Percentiles rank a stretch among this genome's conserved stretches.
phyloP scores from a whole-genome alignment of 2,888 invertebrate genomes.

The Drosophila villosipedis region DNA sequence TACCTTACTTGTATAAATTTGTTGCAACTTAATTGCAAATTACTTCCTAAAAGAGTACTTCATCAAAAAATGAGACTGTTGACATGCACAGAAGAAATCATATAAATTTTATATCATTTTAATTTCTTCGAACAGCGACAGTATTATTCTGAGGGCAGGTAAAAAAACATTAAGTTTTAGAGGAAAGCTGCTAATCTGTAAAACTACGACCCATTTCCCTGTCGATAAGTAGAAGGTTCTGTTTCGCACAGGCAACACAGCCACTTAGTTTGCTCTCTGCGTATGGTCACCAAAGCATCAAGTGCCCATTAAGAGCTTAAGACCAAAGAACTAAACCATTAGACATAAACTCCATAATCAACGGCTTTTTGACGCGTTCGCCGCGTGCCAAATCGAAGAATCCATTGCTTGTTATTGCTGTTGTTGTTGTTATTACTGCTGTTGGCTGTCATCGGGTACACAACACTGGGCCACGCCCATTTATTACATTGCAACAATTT shows the following conservation, averaged over 20 bases:
- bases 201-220: background rate
- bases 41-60: background rate
- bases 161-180: background rate
- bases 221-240: constrained; percentile 1
- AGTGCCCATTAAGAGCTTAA: constrained; percentile 78
- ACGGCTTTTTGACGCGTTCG: constrained; percentile 73
- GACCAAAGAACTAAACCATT: constrained; percentile 63
- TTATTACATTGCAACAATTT: constrained; percentile 71
- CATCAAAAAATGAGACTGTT: background rate
- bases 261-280: background rate
- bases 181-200: background rate
- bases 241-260: background rate
- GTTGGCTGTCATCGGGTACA: constrained; percentile 45
- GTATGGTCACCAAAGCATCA: constrained; percentile 57
- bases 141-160: background rate
- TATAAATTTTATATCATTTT: background rate
- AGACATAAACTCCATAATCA: constrained; percentile 70
- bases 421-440: constrained; percentile 41
- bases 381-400: constrained; percentile 56
- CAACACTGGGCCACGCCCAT: constrained; percentile 64
- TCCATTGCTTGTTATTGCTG: constrained; percentile 39
- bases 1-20: background rate
- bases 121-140: background rate
- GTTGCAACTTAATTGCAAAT: background rate
- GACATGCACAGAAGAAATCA: too few relatives aligned